Conservation (phyloP, 2,113 vertebrate species). For the Tenrec ecaudatus region DNA sequence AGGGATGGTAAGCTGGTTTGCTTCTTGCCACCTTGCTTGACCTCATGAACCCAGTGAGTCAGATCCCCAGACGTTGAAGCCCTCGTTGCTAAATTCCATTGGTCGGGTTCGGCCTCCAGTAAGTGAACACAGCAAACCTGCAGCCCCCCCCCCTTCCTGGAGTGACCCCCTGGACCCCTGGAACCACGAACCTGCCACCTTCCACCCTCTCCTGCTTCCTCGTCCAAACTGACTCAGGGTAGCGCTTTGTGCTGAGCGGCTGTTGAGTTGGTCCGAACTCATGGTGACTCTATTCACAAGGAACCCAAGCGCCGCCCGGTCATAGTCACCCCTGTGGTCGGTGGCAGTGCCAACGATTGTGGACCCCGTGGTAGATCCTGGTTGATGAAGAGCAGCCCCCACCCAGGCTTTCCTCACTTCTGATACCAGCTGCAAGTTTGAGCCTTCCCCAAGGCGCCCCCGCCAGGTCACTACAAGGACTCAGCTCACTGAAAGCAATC, state of each 20-base stretch:
- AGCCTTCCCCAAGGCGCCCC: not conserved
- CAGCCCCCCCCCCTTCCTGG: not conserved
- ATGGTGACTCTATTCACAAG: no score
- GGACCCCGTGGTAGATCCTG: no score
- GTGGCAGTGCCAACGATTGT: no score
- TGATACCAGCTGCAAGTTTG: not conserved
- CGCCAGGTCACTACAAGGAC: not conserved
- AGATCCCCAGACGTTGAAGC: not conserved
- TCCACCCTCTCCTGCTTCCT: not conserved
- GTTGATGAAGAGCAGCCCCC: no score
- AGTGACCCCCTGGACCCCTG: not conserved
- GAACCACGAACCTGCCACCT: not conserved
- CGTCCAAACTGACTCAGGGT: not conserved
- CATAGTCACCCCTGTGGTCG: no score
- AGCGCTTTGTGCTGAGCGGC: no score
- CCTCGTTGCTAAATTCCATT: not conserved
- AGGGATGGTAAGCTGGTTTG: no score
- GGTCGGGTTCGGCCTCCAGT: not conserved
- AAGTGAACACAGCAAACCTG: not conserved
- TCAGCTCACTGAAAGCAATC: not conserved
- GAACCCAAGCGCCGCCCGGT: no score
- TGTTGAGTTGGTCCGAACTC: no score
- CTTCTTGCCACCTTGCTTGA: not conserved
- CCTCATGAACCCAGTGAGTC: not conserved
- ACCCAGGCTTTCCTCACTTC: not conserved